Evolutionary conservation across 2,113 vertebrate species (phyloP).

Genomic region (Hoplias malabaricus): DNA sequence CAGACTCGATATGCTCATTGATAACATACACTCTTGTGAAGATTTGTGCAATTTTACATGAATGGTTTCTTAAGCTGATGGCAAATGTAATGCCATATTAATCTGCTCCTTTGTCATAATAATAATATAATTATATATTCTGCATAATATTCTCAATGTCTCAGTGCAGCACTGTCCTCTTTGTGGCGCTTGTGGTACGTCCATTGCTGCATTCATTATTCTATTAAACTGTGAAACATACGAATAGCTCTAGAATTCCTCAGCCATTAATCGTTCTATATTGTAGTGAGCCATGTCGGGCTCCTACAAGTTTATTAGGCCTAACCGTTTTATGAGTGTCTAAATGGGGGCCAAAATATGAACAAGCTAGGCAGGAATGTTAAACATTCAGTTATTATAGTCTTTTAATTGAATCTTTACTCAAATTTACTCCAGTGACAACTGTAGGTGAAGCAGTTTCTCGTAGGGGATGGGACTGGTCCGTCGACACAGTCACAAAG

Average conservation of each 20-base stretch:
- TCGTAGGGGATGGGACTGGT: not conserved
- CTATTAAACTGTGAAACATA: conserved; percentile 43
- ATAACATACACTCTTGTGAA: conserved; percentile 12
- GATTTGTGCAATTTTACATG: conserved; percentile 23
- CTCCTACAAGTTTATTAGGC: not conserved
- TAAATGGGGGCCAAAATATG: not conserved
- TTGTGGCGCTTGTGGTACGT: not conserved
- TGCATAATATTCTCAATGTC: not conserved
- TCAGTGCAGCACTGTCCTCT: not conserved
- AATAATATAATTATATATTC: conserved; percentile 32
- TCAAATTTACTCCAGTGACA: not conserved
- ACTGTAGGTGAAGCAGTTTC: not conserved
- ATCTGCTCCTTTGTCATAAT: conserved; percentile 51
- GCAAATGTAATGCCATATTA: conserved; percentile 8
- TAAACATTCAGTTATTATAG: not conserved
- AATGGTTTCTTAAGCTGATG: conserved; percentile 43
- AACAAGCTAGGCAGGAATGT: not conserved
- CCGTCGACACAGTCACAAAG: not conserved
- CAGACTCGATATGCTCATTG: not conserved
- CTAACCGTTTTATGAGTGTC: not conserved
- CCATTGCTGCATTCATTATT: not conserved
- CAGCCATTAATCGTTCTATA: not conserved
- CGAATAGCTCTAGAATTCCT: not conserved
- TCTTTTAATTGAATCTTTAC: not conserved
- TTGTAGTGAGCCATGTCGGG: not conserved